Conservation (phyloP, 2,888 invertebrate genomes). For the Amphipyra tragopoginis region DNA sequence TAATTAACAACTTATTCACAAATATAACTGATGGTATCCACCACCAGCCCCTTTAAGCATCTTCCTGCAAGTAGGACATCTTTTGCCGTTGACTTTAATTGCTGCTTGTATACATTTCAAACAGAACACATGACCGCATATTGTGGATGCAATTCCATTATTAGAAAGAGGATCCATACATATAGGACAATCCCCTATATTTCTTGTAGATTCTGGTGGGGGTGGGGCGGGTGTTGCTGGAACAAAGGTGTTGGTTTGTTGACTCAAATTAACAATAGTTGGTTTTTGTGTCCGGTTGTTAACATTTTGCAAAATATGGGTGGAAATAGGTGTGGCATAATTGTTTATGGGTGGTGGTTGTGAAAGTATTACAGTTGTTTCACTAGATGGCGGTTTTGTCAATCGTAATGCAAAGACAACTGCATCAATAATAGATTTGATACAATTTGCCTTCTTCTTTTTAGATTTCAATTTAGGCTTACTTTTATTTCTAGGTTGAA, state of each 20-base stretch:
- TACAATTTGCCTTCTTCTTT: too few relatives aligned
- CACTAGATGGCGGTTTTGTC: background rate
- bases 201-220: constrained; percentile 12
- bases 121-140: constrained; percentile 79
- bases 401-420: background rate
- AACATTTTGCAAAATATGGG: background rate
- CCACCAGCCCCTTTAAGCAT: constrained; percentile 57
- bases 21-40: constrained; percentile 72
- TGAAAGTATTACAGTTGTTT: background rate
- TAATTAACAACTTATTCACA: constrained; percentile 51
- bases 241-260: background rate
- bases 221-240: background rate
- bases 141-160: constrained; percentile 68
- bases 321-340: background rate
- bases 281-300: background rate
- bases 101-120: constrained; percentile 68
- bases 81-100: constrained; percentile 64
- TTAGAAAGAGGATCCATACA: constrained; percentile 70
- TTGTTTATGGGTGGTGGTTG: background rate
- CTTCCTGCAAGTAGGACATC: constrained; percentile 75
- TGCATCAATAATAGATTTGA: background rate
- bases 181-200: constrained; percentile 73
- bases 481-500: background rate
- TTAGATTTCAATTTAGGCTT: background rate
- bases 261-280: background rate